Evolutionary conservation across 2,113 vertebrate species (phyloP), one percentile per base, ranked within the genome.

Genomic region (Aspiorhynchus laticeps): DNA sequence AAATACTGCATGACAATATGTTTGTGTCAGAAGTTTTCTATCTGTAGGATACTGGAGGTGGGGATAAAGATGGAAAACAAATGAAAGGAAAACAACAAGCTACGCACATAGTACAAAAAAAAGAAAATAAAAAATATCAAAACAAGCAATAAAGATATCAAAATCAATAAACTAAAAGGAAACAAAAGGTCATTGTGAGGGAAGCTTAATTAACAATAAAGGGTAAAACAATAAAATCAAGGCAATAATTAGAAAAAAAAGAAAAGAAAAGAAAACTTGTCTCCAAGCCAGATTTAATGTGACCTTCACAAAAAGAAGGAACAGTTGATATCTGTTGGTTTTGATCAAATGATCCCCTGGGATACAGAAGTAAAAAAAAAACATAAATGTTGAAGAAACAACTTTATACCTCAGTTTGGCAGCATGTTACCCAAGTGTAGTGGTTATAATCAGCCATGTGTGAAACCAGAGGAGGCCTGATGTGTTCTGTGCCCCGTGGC

Each of bases 381-480:
- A 71, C 38, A 48, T 26, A 48, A 48, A 76, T 7, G 65, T 31
- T 67, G 28, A 33, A 48, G 74, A 46, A 76, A 51, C 7, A 21
- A 6, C 15, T 65, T 5, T 59, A 36, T 21, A 28, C 59, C 59
- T 65, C n/a, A 65, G n/a, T 67, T 28, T 19, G 17, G 14, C 46
- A 26, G 46, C 8, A 48, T 28, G 17, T 1, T 12, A 33, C 24
- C 51, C 21, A 59, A 86, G 46, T 59, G 73, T 33, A 28, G 48
- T 85, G 17, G 4, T 31, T 74, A n/a, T 78, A 89, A 88, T 85
- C 69, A 89, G 80, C 84, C 71, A 43, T 53, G 51, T 83, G 26
- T 77, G 26, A 56, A 76, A 53, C 26, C 80, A 85, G 36, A 78
- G 61, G 87, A 87, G 83, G 31, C 80, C 84, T 76, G 79, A 69